Evolutionary conservation across 2,888 invertebrate species (phyloP).

Genomic region (Trisateles emortualis): DNA sequence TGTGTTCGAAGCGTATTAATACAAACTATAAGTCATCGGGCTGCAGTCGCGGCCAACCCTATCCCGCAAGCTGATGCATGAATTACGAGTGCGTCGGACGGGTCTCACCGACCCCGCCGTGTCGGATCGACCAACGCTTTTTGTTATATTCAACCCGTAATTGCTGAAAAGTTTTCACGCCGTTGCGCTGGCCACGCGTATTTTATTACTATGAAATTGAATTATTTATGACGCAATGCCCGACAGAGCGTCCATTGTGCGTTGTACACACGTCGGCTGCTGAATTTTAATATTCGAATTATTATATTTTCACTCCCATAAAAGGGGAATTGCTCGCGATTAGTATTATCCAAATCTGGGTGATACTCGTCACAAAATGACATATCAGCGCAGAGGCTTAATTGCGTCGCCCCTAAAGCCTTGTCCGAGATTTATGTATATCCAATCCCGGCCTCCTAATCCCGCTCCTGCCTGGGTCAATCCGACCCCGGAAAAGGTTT

Average conservation of each 20-base stretch:
- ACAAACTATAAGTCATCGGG: constrained; percentile 81
- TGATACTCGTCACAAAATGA: constrained; percentile 78
- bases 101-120: constrained; percentile 62
- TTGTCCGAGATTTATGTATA: constrained; percentile 84
- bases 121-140: constrained; percentile 74
- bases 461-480: constrained; percentile 84
- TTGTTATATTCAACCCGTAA: constrained; percentile 85
- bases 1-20: constrained; percentile 78
- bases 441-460: constrained; percentile 85
- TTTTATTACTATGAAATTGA: constrained; percentile 87
- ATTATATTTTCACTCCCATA: constrained; percentile 63
- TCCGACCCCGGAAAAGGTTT: constrained; percentile 86
- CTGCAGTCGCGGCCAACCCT: constrained; percentile 78
- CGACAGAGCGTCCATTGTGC: constrained; percentile 77
- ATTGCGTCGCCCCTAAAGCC: constrained; percentile 84
- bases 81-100: constrained; percentile 70
- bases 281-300: constrained; percentile 85
- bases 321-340: constrained; percentile 61
- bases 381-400: constrained; percentile 82
- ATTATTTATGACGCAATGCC: constrained; percentile 83
- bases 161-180: constrained; percentile 87
- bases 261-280: constrained; percentile 66
- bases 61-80: constrained; percentile 83
- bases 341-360: constrained; percentile 63
- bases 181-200: constrained; percentile 83